Evolutionary conservation across 2,797 vertebrate species (phyloP), one percentile per base, ranked within the genome.

Genomic region (Phyllotis vaccarum): DNA sequence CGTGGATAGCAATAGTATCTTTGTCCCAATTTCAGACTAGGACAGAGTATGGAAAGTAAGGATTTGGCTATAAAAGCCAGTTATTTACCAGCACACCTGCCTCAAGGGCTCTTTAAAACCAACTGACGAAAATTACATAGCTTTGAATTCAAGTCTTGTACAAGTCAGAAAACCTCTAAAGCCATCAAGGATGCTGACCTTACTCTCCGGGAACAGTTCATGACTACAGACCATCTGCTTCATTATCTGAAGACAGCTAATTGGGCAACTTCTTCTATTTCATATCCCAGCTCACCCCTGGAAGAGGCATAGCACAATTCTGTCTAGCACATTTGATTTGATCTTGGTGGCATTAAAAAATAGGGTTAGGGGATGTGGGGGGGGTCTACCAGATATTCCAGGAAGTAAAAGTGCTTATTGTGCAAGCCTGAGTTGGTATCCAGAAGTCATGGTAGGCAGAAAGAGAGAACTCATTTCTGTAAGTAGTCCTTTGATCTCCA

Each of bases 311-410:
- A 70, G 12, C 17, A 49, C 46, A 56, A 49, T 79, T 12, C 0
- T 16, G 56, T 14, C 19, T 21, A n/a, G 56, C 10, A 76, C 75
- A 76, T 93, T 89, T 89, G 49, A 95, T 90, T 72, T 91, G 81
- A 70, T 43, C 86, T 64, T 82, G 68, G 91, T 88, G 87, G 31
- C 49, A 94, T 93, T 94, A 76, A 31, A 70, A 89, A 94, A 72
- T 95, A 14, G 13, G 22, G 21, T 37, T 46, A 7, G 11, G 10
- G 17, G 16, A 54, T 58, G 10, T 22, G 21, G 37, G 22, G 21
- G 31, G 0, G 70, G 49, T 52, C 76, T 34, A 72, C n/a, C 49
- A 56, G n/a, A 56, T 87, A n/a, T 6, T 72, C 24, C 1, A 22
- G 27, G 81, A 24, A 24, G 49, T n/a, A 21, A 86, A 27, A 24